A percentile compares a stretch with the other conserved stretches of the same genome.
phyloP scores from a whole-genome alignment of 1,140 invertebrate species.

The Nixonia krombeini region DNA sequence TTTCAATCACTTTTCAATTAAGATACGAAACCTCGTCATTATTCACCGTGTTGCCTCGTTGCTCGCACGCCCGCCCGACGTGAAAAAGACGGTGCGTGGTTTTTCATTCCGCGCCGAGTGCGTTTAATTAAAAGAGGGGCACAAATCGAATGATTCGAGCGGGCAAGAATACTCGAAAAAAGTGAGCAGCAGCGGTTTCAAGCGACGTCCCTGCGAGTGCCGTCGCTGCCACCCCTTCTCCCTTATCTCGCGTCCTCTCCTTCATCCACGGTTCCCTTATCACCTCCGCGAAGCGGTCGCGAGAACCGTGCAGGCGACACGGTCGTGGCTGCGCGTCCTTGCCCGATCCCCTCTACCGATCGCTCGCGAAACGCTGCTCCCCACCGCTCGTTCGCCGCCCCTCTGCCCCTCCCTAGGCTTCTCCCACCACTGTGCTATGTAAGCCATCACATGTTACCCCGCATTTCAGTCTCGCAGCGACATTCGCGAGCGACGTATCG shows the following conservation, averaged over 20 bases:
- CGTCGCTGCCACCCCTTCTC: too few species aligned
- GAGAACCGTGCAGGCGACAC: slow-evolving; percentile 28
- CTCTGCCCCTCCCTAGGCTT: not conserved
- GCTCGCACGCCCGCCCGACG: too few species aligned
- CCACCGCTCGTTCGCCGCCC: not conserved
- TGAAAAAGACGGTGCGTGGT: too few species aligned
- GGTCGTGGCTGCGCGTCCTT: slow-evolving; percentile 51
- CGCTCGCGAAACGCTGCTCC: slow-evolving; percentile 22
- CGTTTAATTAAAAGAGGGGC: too few species aligned
- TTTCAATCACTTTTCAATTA: too few species aligned
- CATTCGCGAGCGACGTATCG: slow-evolving; percentile 60
- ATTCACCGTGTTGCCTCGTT: too few species aligned
- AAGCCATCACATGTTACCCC: slow-evolving; percentile 67
- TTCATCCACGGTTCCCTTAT: slow-evolving; percentile 21
- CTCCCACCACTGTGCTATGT: slow-evolving; percentile 53
- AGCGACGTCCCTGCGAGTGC: too few species aligned
- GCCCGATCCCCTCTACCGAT: slow-evolving; percentile 16
- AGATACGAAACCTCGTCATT: too few species aligned
- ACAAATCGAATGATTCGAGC: too few species aligned
- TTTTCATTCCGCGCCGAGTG: too few species aligned
- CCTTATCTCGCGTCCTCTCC: slow-evolving; percentile 7
- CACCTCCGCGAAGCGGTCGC: slow-evolving; percentile 15
- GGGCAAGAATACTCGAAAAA: too few species aligned
- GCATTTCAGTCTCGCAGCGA: slow-evolving; percentile 68
- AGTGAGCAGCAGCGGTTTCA: too few species aligned